Conservation (phyloP, 1,140 invertebrate species). For the Drosophila subpulchrella region DNA sequence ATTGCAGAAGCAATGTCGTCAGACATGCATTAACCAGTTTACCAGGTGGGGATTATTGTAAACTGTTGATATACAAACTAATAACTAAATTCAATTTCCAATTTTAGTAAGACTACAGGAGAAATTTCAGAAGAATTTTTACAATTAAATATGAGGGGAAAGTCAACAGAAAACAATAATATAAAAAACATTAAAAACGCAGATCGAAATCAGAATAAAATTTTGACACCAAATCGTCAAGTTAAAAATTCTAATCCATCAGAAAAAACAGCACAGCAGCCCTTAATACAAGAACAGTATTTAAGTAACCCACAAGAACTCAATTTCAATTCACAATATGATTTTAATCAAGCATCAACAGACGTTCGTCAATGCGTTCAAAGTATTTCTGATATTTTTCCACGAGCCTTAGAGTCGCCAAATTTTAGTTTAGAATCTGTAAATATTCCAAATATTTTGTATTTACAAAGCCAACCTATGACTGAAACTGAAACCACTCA, state of each 20-base stretch:
- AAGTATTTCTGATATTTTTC: background rate
- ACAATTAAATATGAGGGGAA: background rate
- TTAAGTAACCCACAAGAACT: slow-evolving; percentile 26
- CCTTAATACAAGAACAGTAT: slow-evolving; percentile 34
- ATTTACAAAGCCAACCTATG: slow-evolving; percentile 59
- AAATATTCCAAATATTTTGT: slow-evolving; percentile 62
- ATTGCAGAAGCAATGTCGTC: slow-evolving; percentile 8
- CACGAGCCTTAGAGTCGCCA: background rate
- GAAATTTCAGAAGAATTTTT: background rate
- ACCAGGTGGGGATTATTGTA: slow-evolving; percentile 25
- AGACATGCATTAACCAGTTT: slow-evolving; percentile 19
- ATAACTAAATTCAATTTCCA: background rate
- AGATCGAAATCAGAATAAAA: background rate
- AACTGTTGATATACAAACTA: too few relatives aligned
- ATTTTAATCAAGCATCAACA: slow-evolving; percentile 10
- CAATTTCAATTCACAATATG: slow-evolving; percentile 2
- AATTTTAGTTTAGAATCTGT: slow-evolving; percentile 8
- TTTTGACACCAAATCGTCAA: background rate
- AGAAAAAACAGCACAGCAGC: background rate
- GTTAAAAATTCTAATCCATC: background rate
- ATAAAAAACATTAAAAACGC: background rate
- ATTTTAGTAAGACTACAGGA: slow-evolving; percentile 8
- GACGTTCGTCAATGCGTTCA: background rate
- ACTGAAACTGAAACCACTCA: slow-evolving; percentile 74
- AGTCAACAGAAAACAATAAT: slow-evolving; percentile 1